These are phyloP conservation scores for Heliconius sara DNA, from an alignment of 2,888 invertebrate genomes.

Conservation along the genomic window DNA sequence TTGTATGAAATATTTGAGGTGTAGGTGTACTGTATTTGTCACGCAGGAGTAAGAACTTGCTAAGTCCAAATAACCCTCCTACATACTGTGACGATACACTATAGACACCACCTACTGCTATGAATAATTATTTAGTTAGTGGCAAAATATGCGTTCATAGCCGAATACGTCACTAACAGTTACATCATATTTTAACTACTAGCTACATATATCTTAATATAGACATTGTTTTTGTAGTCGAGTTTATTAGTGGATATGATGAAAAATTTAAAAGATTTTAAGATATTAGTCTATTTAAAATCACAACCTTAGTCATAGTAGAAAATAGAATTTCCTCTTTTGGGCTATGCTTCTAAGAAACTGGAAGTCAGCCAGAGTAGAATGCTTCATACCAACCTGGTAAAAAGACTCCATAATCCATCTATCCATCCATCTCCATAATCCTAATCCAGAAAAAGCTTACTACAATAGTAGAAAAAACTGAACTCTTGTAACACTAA, in stretches of 20 bases:
- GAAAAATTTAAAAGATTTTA: background rate
- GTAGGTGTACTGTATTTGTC: conserved; percentile 14
- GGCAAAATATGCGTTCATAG: conserved; percentile 22
- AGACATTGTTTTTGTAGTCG: background rate
- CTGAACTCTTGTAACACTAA: too few relatives aligned
- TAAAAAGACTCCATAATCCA: too few relatives aligned
- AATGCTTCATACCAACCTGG: too few relatives aligned
- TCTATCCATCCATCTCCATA: too few relatives aligned
- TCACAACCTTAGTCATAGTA: background rate
- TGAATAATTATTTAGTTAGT: conserved; percentile 21
- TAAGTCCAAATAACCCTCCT: conserved; percentile 17
- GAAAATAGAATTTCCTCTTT: too few relatives aligned
- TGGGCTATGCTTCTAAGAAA: too few relatives aligned
- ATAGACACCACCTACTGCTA: background rate
- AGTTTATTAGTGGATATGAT: background rate
- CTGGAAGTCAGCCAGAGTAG: too few relatives aligned
- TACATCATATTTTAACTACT: conserved; percentile 23
- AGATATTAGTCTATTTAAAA: background rate
- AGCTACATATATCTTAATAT: background rate
- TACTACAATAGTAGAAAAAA: too few relatives aligned
- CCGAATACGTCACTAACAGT: conserved; percentile 13
- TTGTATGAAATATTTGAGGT: conserved; percentile 9
- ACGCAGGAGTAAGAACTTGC: conserved; percentile 2
- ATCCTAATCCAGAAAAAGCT: background rate
- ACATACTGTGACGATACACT: conserved; percentile 8